Evolutionary conservation across 2,113 vertebrate species (phyloP).

Genomic region (Hucho hucho): DNA sequence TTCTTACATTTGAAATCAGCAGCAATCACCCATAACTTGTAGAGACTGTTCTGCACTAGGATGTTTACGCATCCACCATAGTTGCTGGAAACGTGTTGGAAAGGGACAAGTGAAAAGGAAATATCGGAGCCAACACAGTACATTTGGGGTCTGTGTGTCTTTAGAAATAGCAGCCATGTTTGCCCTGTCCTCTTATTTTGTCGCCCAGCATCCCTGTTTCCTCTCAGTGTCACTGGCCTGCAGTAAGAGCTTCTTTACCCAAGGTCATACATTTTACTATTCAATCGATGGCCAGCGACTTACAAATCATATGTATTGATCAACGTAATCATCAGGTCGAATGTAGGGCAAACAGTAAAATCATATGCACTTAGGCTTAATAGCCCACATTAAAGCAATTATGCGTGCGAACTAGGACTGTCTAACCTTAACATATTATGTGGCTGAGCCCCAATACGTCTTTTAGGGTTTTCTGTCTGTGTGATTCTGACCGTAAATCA

Average conservation of each 20-base stretch:
- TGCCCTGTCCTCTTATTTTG: conserved; percentile 58
- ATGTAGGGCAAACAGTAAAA: conserved; percentile 90
- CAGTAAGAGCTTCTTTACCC: conserved; percentile 75
- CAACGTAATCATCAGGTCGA: conserved; percentile 79
- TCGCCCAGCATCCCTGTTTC: conserved; percentile 50
- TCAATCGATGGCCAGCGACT: conserved; percentile 81
- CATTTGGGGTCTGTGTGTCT: neutral
- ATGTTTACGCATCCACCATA: too few species aligned
- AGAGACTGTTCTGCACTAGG: neutral
- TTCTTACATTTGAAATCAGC: neutral
- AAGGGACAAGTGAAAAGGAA: too few species aligned
- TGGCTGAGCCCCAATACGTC: conserved; percentile 56
- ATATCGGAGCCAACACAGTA: too few species aligned
- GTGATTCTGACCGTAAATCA: conserved; percentile 77
- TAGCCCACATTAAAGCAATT: conserved; percentile 93
- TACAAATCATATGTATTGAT: conserved; percentile 95
- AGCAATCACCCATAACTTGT: too few species aligned
- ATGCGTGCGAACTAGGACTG: conserved; percentile 83
- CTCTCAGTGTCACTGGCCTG: conserved; percentile 74
- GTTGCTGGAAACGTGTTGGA: too few species aligned
- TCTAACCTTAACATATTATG: conserved; percentile 76
- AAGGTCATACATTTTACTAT: conserved; percentile 86
- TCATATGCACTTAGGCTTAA: conserved; percentile 93
- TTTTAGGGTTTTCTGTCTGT: conserved; percentile 71
- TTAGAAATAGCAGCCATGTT: neutral